Percentiles rank a stretch among this genome's conserved stretches.
Evolutionary conservation across 2,113 vertebrate genomes (phyloP).

Genomic region (Cynoglossus semilaevis): DNA sequence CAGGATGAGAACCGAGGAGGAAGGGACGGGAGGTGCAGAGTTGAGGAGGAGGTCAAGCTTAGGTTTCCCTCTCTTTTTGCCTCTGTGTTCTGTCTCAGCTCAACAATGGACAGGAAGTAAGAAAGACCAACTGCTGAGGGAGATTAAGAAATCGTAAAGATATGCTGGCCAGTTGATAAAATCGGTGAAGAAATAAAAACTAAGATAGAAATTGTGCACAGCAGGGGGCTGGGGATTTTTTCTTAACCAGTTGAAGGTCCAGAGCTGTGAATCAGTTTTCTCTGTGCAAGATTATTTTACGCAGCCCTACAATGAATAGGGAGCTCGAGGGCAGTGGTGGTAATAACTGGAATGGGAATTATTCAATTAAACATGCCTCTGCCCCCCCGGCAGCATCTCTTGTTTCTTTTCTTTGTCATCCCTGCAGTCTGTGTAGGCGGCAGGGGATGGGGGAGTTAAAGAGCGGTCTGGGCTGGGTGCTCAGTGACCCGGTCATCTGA

Average conservation of each 20-base stretch:
- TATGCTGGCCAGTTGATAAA: conserved; percentile 18
- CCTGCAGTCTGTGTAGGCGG: conserved; percentile 17
- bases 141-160: conserved; percentile 30
- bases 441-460: conserved; percentile 25
- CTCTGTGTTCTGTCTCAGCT: neutral
- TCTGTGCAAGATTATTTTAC: conserved; percentile 22
- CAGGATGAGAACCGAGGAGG: conserved; percentile 1
- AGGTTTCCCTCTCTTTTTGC: conserved; percentile 49
- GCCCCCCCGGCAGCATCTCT: conserved; percentile 40
- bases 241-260: conserved; percentile 27
- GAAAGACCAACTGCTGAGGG: conserved; percentile 29
- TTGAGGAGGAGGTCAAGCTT: conserved; percentile 61
- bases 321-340: conserved; percentile 40
- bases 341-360: conserved; percentile 65
- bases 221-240: too few species aligned
- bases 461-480: conserved; percentile 38
- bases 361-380: conserved; percentile 70
- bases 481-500: conserved; percentile 60
- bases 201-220: conserved; percentile 19
- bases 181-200: conserved; percentile 9
- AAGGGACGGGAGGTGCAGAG: conserved; percentile 13
- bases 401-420: conserved; percentile 35
- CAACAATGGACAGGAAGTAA: conserved; percentile 60
- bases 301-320: conserved; percentile 27
- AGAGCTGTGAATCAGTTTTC: conserved; percentile 1